Evolutionary conservation across 1,140 invertebrate genomes (phyloP).

Genomic region (Drosophila tropicalis): DNA sequence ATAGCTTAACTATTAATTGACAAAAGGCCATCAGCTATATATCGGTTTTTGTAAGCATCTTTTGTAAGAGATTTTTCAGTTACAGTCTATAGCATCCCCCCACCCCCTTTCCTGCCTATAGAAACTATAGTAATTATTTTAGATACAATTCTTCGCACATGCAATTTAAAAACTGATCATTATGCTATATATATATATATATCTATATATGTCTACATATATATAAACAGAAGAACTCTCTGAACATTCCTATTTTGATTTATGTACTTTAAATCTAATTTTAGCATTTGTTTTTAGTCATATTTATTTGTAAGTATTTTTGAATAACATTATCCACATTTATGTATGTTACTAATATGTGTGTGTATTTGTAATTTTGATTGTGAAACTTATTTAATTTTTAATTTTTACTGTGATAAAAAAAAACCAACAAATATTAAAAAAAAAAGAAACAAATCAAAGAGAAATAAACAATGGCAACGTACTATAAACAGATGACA

Average conservation of each 20-base stretch:
- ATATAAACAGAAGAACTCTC: slow-evolving; percentile 13
- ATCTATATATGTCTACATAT: not conserved
- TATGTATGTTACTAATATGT: slow-evolving; percentile 50
- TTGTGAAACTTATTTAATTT: slow-evolving; percentile 75
- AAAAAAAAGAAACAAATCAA: not conserved
- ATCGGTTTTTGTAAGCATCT: slow-evolving; percentile 65
- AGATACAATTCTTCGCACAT: slow-evolving; percentile 47
- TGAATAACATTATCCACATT: slow-evolving; percentile 59
- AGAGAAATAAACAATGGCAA: slow-evolving; percentile 46
- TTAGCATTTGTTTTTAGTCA: slow-evolving; percentile 64
- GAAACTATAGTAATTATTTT: slow-evolving; percentile 29
- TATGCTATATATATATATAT: slow-evolving; percentile 22
- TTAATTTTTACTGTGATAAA: slow-evolving; percentile 78
- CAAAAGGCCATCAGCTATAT: slow-evolving; percentile 40
- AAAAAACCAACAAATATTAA: slow-evolving; percentile 59
- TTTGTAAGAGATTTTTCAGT: slow-evolving; percentile 49
- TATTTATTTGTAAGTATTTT: slow-evolving; percentile 67
- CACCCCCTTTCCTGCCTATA: not conserved
- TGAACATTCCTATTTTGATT: slow-evolving; percentile 69
- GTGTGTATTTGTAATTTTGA: slow-evolving; percentile 53
- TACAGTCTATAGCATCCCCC: slow-evolving; percentile 6
- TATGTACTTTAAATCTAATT: slow-evolving; percentile 48
- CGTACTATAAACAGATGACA: slow-evolving; percentile 11
- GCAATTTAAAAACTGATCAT: slow-evolving; percentile 20
- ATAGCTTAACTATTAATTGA: slow-evolving; percentile 48